Evolutionary conservation across 2,797 vertebrate genomes (phyloP).

Genomic region (Trematomus bernacchii): DNA sequence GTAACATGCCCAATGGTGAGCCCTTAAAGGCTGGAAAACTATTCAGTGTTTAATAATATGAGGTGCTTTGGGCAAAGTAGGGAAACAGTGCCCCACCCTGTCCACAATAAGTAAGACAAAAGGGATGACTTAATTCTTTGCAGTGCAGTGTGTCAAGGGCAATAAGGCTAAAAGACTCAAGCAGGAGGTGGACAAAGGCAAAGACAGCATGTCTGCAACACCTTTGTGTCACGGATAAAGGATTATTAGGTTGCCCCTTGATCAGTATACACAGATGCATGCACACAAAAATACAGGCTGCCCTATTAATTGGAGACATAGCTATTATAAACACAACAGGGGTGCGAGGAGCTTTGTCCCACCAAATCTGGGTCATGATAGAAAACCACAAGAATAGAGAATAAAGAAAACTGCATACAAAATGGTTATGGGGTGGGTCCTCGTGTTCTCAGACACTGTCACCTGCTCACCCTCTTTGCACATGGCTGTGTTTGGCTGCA

Average conservation of each 20-base stretch:
- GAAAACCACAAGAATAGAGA: constrained; percentile 63
- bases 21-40: not conserved
- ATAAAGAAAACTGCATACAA: constrained; percentile 59
- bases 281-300: constrained; percentile 43
- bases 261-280: constrained; percentile 62
- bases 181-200: constrained; percentile 62
- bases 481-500: constrained; percentile 80
- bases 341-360: constrained; percentile 51
- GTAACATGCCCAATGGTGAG: constrained; percentile 23
- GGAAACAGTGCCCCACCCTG: constrained; percentile 77
- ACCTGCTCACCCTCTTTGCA: constrained; percentile 63
- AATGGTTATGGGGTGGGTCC: constrained; percentile 46
- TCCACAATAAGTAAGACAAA: constrained; percentile 46
- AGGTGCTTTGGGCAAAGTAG: constrained; percentile 36
- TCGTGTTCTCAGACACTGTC: constrained; percentile 39
- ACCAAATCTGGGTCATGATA: constrained; percentile 77
- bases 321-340: constrained; percentile 60
- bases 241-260: constrained; percentile 65
- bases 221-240: constrained; percentile 66
- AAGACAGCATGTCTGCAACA: constrained; percentile 71
- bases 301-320: constrained; percentile 65
- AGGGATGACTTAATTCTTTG: constrained; percentile 9
- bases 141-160: constrained; percentile 48
- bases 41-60: constrained; percentile 14
- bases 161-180: constrained; percentile 66